Evolutionary conservation across 2,888 invertebrate genomes (phyloP), one percentile per base, ranked within the genome.

Genomic region (Calameuta pallipes): DNA sequence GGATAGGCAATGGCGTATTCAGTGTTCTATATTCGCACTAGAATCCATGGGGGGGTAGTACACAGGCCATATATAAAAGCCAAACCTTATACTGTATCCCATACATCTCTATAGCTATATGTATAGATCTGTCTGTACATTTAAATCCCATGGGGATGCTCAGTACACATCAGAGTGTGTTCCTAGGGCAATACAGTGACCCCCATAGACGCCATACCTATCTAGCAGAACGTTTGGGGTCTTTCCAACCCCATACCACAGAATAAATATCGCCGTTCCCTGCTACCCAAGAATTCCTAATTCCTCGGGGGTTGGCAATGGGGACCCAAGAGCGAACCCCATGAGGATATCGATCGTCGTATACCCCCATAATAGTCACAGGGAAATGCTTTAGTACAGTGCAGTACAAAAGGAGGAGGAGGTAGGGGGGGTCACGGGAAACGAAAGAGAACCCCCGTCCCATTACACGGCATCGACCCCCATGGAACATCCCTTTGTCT

Each of bases 261-360:
- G 82, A 80, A 85, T 84, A 87, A 84, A 85, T 83, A 86, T 84
- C 81, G 76, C 77, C 41, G 78, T 74, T 78, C 81, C 82, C 83
- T 80, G 79, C 82, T 81, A 82, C 82, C 76, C 79, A 84, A 84
- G 85, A 86, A 86, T 85, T 83, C 85, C 80, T 82, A 86, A 87
- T 87, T 83, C 83, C 68, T 75, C 69, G 74, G 75, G 23, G 77
- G 69, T 41, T 56, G 69, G 73, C 41, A 79, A 79, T 76, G 70
- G 81, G 76, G 78, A 36, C 23, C 36, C 15, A 30, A 31, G n/a
- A 33, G 70, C 75, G 78, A 80, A 80, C 82, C 83, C 84, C 82
- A 82, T 82, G 80, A 75, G 79, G 78, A 82, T 84, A 84, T 84
- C 84, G 84, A 84, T 84, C 82, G 71, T 41, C 76, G 37, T 30